Percentiles rank a stretch among this genome's conserved stretches.
phyloP scores from a whole-genome alignment of 2,888 invertebrate species.

The Lasius platythorax region DNA sequence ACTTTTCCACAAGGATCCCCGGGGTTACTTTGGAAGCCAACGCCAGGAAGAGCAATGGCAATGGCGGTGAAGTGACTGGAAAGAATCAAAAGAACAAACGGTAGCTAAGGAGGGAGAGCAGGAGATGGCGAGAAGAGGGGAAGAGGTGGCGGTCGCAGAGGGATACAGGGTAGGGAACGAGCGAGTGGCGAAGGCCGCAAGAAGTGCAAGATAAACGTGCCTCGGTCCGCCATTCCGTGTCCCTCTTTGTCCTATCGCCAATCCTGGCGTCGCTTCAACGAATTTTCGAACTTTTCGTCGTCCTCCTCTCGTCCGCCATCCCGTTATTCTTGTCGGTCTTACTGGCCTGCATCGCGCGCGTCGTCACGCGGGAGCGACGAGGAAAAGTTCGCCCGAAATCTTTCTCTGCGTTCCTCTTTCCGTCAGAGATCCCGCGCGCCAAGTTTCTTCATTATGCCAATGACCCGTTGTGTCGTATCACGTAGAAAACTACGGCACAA shows the following conservation, averaged over 20 bases:
- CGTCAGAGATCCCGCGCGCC: constrained; percentile 52
- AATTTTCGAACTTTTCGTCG: constrained; percentile 81
- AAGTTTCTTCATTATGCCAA: constrained; percentile 80
- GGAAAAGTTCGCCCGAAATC: constrained; percentile 63
- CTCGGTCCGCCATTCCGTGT: constrained; percentile 80
- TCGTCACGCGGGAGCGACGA: constrained; percentile 40
- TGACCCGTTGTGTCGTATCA: constrained; percentile 71
- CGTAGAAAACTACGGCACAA: constrained; percentile 65
- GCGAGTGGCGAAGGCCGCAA: constrained; percentile 69
- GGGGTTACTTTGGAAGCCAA: constrained; percentile 67
- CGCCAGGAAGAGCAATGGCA: constrained; percentile 61
- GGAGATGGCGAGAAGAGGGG: constrained; percentile 1
- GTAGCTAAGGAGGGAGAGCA: constrained; percentile 46
- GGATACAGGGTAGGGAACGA: constrained; percentile 56
- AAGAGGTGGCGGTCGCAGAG: constrained; percentile 12
- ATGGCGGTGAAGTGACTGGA: constrained; percentile 77
- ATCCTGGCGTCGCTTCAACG: constrained; percentile 81
- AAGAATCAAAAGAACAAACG: constrained; percentile 84
- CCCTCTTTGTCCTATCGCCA: constrained; percentile 74
- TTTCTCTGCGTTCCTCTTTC: constrained; percentile 57
- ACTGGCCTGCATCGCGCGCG: constrained; percentile 37
- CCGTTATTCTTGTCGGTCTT: constrained; percentile 64
- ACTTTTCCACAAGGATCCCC: constrained; percentile 78
- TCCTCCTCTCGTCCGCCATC: constrained; percentile 63
- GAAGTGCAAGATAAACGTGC: constrained; percentile 84